These are phyloP conservation scores for Hyperoplus lanceolatus DNA, from an alignment of 2,797 vertebrate genomes.

Conservation along the genomic window DNA sequence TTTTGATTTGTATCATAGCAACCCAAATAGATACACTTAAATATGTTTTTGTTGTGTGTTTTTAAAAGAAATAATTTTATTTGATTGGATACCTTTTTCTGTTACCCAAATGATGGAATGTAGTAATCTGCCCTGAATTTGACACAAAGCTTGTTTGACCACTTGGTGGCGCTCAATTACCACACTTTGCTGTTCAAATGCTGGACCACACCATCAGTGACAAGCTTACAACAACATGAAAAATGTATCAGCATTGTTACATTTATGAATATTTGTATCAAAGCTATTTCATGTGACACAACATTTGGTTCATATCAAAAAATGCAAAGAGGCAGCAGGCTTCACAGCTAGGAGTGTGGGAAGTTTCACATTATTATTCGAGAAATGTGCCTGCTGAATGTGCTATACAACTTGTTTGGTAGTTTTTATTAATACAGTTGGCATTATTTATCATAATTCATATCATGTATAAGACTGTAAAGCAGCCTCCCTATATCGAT, in stretches of 20 bases:
- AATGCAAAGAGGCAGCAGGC: neutral
- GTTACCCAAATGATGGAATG: neutral
- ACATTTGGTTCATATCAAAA: neutral
- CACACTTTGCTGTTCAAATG: conserved; percentile 14
- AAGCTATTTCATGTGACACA: neutral
- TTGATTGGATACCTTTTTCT: neutral
- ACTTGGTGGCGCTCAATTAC: conserved; percentile 59
- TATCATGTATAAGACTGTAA: neutral
- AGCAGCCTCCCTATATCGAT: neutral
- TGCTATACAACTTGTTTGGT: neutral
- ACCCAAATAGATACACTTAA: neutral
- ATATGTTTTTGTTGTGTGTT: neutral
- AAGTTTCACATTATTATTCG: neutral
- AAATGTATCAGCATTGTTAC: neutral
- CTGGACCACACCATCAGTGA: neutral
- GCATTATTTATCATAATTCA: neutral
- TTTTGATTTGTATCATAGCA: neutral
- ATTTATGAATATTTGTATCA: neutral
- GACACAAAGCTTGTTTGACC: conserved; percentile 36
- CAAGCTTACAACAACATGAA: no score
- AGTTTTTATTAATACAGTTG: neutral
- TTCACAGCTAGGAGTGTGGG: neutral
- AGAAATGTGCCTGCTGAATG: neutral
- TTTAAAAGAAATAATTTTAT: neutral
- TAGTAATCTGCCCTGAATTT: neutral